These are phyloP conservation scores for Lampris megalopsis DNA, from an alignment of 2,113 vertebrate genomes.

Conservation along the genomic window DNA sequence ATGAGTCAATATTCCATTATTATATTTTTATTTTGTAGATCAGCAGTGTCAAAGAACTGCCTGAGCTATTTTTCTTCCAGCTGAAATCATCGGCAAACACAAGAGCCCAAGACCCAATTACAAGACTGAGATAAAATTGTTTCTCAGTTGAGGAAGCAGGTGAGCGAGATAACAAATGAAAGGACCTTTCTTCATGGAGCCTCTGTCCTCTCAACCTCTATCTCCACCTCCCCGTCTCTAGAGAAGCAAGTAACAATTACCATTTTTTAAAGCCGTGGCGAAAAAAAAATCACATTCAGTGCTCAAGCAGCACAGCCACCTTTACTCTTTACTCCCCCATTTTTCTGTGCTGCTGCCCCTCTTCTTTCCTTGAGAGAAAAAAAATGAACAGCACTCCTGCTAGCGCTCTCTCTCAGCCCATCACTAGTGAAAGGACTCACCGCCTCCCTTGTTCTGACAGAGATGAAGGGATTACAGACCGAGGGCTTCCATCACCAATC, in stretches of 20 bases:
- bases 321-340: neutral
- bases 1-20: neutral
- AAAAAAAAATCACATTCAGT: constrained; percentile 8
- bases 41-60: neutral
- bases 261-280: constrained; percentile 28
- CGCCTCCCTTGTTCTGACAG: neutral
- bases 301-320: neutral
- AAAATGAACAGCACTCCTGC: neutral
- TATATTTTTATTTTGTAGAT: neutral
- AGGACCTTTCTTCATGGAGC: constrained; percentile 32
- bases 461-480: neutral
- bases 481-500: constrained; percentile 11
- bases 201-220: neutral
- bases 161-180: constrained; percentile 23
- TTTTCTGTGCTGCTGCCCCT: no score
- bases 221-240: constrained; percentile 39
- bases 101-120: constrained; percentile 43
- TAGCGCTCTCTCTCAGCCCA: neutral
- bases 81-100: constrained; percentile 8
- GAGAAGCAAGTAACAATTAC: constrained; percentile 38
- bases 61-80: neutral
- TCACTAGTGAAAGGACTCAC: neutral
- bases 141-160: constrained; percentile 16
- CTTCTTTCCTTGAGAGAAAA: neutral
- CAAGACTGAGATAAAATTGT: constrained; percentile 30